Evolutionary conservation across 2,113 vertebrate species (phyloP), one percentile per base, ranked within the genome.

Genomic region (Pagrus major): DNA sequence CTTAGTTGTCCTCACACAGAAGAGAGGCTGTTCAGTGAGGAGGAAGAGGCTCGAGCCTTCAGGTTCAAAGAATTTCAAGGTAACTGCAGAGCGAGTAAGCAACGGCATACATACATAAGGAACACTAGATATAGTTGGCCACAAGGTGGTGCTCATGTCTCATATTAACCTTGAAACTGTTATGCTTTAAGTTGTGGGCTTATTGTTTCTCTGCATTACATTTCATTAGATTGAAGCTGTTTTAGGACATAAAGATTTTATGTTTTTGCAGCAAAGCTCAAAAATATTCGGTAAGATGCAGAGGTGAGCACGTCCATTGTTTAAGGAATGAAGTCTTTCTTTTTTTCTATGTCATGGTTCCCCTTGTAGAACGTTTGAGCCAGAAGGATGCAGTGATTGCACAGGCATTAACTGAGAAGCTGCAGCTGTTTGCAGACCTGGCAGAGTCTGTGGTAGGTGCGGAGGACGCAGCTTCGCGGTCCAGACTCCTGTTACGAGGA

Each of bases 61-160:
- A 96, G 94, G 71, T 86, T 98, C 27, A 96, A 91, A 89, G 97
- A 97, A 35, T 96, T 97, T 85, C 97, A 97, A 94, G 97, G 98
- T 99, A 93, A 93, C 5, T 51, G 3, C 9, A 47, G 4, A 33
- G 39, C 12, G 75, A 46, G 11, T 18, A 14, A 65, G 0, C 2
- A 14, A 1, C 33, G 1, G 37, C 9, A 16, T n/a, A 20, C 3
- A 1, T 25, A 5, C 27, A 29, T 2, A 37, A 56, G 1, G 16
- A 46, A 65, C n/a, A 61, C 29, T 6, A 29, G 6, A 25, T 29
- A 9, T 35, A 14, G 11, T 5, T 0, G 5, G 27, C 85, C 93
- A 91, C 89, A 42, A 92, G 91, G 73, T 37, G 89, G 86, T 29
- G 83, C 76, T 76, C 12, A 16, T 70, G 51, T 42, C 29, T 67